These are phyloP conservation scores for Leucoraja ocellata DNA, from an alignment of 2,797 vertebrate species.

Conservation along the genomic window DNA sequence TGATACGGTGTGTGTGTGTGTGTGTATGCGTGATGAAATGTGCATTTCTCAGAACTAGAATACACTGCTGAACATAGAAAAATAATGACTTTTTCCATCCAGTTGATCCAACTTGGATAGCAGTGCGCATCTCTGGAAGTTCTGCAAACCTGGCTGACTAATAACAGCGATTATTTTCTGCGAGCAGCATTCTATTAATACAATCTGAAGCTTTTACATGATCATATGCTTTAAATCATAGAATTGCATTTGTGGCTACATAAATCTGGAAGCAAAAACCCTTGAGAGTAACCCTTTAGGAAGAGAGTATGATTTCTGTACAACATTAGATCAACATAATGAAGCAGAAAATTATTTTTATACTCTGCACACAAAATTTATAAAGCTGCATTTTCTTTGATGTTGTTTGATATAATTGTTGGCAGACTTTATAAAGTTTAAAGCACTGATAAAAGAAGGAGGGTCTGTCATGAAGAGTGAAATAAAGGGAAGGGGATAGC, in stretches of 20 bases:
- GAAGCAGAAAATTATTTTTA: neutral
- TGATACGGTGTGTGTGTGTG: too few relatives aligned
- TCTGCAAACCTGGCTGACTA: neutral
- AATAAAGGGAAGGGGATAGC: neutral
- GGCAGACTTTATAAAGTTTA: neutral
- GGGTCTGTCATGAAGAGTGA: too few relatives aligned
- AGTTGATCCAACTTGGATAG: conserved; percentile 24
- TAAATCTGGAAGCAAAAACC: neutral
- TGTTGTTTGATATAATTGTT: neutral
- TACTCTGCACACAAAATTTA: neutral
- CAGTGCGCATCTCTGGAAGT: neutral
- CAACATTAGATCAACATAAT: neutral
- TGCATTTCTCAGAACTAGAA: neutral
- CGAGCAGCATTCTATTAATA: neutral
- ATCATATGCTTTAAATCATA: neutral
- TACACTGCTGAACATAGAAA: neutral
- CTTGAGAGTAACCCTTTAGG: neutral
- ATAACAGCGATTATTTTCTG: conserved; percentile 20
- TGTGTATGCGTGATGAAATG: neutral
- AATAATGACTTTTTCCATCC: neutral
- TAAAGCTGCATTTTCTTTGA: neutral
- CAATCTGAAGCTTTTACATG: neutral
- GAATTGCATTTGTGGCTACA: neutral
- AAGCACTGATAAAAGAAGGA: neutral
- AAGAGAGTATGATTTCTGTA: neutral